Conservation (phyloP, 2,888 invertebrate genomes). For the Folsomia manolachei region DNA sequence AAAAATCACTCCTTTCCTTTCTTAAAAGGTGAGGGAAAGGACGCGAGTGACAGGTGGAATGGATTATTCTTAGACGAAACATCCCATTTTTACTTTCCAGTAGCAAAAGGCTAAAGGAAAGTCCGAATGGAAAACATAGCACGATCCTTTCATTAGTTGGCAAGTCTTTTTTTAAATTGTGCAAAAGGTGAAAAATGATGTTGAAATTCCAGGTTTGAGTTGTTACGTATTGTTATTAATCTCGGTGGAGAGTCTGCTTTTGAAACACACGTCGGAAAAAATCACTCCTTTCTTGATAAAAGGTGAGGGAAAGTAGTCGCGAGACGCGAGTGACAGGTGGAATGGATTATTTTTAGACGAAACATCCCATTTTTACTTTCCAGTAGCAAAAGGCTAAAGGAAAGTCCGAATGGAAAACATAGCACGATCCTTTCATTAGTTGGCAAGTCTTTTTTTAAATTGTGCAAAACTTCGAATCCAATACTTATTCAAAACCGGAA, state of each 20-base stretch:
- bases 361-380: not conserved
- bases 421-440: not conserved
- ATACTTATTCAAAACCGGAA: too few relatives aligned
- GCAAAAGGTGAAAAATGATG: not conserved
- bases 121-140: not conserved
- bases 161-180: not conserved
- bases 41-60: slow-evolving; percentile 1
- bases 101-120: not conserved
- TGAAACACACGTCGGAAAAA: not conserved
- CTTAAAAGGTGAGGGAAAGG: not conserved
- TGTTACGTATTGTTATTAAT: slow-evolving; percentile 10
- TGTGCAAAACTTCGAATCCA: too few relatives aligned
- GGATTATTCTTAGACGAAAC: not conserved
- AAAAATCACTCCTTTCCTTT: not conserved
- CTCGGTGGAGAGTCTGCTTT: not conserved
- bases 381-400: not conserved
- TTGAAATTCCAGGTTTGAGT: not conserved
- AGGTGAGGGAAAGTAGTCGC: not conserved
- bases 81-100: not conserved
- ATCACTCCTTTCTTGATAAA: not conserved
- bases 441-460: not conserved
- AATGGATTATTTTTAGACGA: not conserved
- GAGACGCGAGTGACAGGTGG: not conserved
- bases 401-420: not conserved
- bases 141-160: not conserved